phyloP scores from a whole-genome alignment of 2,888 invertebrate species.

The Melinaea menophilus region DNA sequence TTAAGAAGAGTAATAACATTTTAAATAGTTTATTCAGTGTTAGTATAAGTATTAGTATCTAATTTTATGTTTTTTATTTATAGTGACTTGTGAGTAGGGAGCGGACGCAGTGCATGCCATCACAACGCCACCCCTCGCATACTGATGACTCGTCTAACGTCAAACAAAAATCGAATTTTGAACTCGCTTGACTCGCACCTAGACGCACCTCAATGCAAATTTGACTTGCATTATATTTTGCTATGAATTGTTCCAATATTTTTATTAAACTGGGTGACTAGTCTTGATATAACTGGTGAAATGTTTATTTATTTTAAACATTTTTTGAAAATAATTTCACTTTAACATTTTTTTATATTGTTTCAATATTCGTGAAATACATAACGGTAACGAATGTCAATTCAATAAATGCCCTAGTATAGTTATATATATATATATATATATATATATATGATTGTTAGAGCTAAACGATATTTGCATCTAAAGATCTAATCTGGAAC shows the following conservation, averaged over 20 bases:
- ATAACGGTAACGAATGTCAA: constrained; percentile 23
- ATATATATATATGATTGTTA: too few species aligned
- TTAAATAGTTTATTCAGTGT: not conserved
- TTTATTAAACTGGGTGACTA: too few species aligned
- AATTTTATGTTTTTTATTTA: constrained; percentile 34
- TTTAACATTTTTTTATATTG: constrained; percentile 10
- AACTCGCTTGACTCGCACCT: constrained; percentile 27
- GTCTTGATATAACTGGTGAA: too few species aligned
- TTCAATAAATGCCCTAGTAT: not conserved
- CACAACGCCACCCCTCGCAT: constrained; percentile 63
- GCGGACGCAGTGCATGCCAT: constrained; percentile 70
- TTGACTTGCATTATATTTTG: constrained; percentile 8
- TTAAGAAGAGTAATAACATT: too few species aligned
- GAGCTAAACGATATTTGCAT: too few species aligned
- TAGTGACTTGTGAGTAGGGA: constrained; percentile 40
- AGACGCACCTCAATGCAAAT: constrained; percentile 31
- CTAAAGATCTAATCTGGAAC: too few species aligned
- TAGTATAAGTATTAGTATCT: constrained; percentile 9
- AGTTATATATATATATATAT: too few species aligned
- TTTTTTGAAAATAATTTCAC: not conserved
- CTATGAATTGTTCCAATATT: too few species aligned
- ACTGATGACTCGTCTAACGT: constrained; percentile 51
- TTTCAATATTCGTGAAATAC: constrained; percentile 21
- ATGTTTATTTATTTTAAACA: too few species aligned
- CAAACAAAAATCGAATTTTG: constrained; percentile 32